These are phyloP conservation scores for Netelia virgata DNA, from an alignment of 2,888 invertebrate species.

Conservation along the genomic window DNA sequence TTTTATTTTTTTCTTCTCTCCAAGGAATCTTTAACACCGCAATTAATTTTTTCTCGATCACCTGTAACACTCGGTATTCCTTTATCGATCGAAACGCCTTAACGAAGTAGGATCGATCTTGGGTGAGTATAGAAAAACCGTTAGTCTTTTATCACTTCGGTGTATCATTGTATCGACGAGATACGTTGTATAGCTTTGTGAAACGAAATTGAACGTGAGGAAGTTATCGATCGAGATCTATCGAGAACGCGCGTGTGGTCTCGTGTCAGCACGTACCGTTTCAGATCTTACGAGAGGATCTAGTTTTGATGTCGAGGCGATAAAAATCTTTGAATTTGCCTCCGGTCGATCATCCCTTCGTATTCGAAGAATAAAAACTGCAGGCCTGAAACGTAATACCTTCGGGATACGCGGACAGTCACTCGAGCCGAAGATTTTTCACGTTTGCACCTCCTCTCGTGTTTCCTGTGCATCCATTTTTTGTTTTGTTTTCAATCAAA, in stretches of 20 bases:
- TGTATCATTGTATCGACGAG: conserved; percentile 27
- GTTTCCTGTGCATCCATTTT: conserved; percentile 27
- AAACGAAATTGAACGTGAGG: conserved; percentile 31
- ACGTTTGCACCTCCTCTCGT: conserved; percentile 7
- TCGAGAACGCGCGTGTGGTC: conserved; percentile 38
- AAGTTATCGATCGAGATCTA: conserved; percentile 2
- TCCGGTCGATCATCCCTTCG: not conserved
- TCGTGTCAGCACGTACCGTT: conserved; percentile 28
- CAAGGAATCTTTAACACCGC: conserved; percentile 8
- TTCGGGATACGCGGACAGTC: not conserved
- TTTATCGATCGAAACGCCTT: conserved; percentile 20
- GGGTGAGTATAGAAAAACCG: not conserved
- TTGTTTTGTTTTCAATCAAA: conserved; percentile 37
- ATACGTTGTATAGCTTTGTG: conserved; percentile 16
- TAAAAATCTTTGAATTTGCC: conserved; percentile 27
- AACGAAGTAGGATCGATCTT: conserved; percentile 20
- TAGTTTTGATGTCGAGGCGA: not conserved
- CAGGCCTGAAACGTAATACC: not conserved
- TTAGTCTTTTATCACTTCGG: not conserved
- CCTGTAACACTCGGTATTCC: not conserved
- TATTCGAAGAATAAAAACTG: not conserved
- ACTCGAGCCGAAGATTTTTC: not conserved
- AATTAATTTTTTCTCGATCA: conserved; percentile 27
- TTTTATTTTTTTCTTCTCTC: conserved; percentile 8
- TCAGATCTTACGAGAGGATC: conserved; percentile 19